Evolutionary conservation across 2,113 vertebrate species (phyloP), one percentile per base, ranked within the genome.

Genomic region (Tympanuchus pallidicinctus): DNA sequence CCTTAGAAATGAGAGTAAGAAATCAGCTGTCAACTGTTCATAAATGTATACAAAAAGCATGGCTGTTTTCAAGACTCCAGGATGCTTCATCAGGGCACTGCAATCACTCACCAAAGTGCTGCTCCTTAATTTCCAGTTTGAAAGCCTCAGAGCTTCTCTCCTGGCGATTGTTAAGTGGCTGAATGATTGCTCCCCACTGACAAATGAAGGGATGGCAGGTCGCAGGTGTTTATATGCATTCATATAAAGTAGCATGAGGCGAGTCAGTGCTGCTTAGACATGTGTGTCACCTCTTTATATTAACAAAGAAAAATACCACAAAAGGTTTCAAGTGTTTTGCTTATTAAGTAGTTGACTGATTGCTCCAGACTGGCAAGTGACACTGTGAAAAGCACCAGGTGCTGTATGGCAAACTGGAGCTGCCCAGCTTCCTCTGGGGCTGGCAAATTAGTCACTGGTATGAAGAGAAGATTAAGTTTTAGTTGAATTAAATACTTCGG

Each of bases 291-390:
- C 91, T 80, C 70, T 88, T 91, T 84, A 85, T 24, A 30, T 86
- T 97, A 95, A 94, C 89, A 96, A 97, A 96, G 97, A 97, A 95
- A 96, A 92, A 98, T 95, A n/a, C 69, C 80, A 94, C 54, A 54
- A 69, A 90, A 94, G 89, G n/a, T 36, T 96, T 86, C 66, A 34
- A 95, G 95, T 91, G 96, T 96, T 96, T 94, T 94, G 85, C 95
- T 96, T 94, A 77, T 94, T 96, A 96, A 97, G 96, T 86, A 96
- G 92, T 77, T 96, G 93, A 94, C 85, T 94, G 98, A 97, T 97
- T 97, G 94, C 95, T 95, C 84, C 78, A 90, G 90, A 92, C 92
- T 93, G 95, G 91, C 92, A 94, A 97, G 94, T 89, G 92, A 93
- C 82, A 86, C 13, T 0, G 19, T 59, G 32, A 27, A 82, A 96